Evolutionary conservation across 2,797 vertebrate genomes (phyloP).

Genomic region (Gallinago solitaria): DNA sequence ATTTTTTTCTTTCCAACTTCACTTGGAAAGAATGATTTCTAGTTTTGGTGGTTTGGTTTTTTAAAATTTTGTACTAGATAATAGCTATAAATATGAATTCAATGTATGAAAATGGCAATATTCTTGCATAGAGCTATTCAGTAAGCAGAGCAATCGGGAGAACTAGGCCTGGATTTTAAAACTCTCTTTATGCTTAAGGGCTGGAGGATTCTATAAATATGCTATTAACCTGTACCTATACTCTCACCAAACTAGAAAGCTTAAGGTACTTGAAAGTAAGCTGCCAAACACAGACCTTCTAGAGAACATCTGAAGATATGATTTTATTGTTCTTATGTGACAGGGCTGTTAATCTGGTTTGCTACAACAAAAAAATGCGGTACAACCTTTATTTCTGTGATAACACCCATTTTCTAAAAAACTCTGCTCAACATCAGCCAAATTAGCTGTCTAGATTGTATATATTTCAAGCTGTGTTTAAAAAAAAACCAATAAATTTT

Average conservation of each 20-base stretch:
- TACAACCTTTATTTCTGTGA: not conserved
- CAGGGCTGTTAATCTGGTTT: not conserved
- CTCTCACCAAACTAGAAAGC: not conserved
- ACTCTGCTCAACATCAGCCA: not conserved
- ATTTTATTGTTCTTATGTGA: not conserved
- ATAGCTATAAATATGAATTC: not conserved
- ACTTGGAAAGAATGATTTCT: not conserved
- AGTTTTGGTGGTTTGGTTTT: not conserved
- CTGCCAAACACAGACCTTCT: not conserved
- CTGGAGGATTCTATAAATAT: not conserved
- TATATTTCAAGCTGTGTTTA: not conserved
- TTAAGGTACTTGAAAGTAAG: not conserved
- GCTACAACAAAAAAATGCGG: not conserved
- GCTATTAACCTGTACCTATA: not conserved
- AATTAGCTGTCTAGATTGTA: not conserved
- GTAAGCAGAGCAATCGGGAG: not conserved
- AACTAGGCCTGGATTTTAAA: not conserved
- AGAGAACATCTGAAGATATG: not conserved
- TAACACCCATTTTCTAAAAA: not conserved
- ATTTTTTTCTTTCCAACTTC: not conserved
- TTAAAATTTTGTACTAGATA: not conserved
- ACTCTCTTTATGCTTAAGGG: not conserved
- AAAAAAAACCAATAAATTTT: constrained; percentile 61
- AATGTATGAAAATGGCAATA: not conserved
- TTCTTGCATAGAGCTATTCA: not conserved